Percentiles rank a stretch among this genome's conserved stretches.
phyloP scores from a whole-genome alignment of 2,797 vertebrate species.

The Tenualosa thibaudeaui region DNA sequence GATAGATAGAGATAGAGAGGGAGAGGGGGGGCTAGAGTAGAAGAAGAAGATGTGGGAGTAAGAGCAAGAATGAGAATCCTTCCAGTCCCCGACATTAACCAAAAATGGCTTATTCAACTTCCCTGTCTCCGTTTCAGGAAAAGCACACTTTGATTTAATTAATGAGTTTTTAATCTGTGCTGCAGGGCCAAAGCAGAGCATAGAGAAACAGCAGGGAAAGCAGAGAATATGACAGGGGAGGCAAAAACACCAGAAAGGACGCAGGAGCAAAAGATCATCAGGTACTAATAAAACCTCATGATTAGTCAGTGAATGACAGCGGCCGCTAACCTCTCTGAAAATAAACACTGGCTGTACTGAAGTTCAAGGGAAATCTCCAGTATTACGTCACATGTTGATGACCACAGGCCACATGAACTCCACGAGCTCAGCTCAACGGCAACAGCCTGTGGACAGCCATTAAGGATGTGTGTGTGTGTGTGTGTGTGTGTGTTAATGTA shows the following conservation, averaged over 20 bases:
- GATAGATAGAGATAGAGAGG: background rate
- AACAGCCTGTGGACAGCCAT: background rate
- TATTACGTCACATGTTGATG: slow-evolving; percentile 10
- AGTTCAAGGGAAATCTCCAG: slow-evolving; percentile 7
- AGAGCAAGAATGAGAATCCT: background rate
- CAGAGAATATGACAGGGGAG: background rate
- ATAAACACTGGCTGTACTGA: background rate
- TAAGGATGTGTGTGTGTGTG: background rate
- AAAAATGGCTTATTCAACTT: background rate
- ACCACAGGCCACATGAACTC: slow-evolving; percentile 11
- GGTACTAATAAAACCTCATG: slow-evolving; percentile 2
- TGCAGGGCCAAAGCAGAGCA: background rate
- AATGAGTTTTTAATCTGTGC: background rate
- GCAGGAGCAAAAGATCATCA: background rate
- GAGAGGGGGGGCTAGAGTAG: background rate
- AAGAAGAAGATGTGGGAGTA: background rate
- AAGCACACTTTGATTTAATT: slow-evolving; percentile 7
- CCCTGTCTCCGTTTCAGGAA: background rate
- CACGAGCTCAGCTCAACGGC: background rate
- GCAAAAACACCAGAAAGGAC: background rate
- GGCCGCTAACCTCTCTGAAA: background rate
- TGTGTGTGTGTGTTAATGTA: background rate
- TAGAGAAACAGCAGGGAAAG: background rate
- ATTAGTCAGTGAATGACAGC: slow-evolving; percentile 6
- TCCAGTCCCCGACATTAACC: background rate